Conservation (phyloP, 2,797 vertebrate species). For the Acrossocheilus fasciatus region DNA sequence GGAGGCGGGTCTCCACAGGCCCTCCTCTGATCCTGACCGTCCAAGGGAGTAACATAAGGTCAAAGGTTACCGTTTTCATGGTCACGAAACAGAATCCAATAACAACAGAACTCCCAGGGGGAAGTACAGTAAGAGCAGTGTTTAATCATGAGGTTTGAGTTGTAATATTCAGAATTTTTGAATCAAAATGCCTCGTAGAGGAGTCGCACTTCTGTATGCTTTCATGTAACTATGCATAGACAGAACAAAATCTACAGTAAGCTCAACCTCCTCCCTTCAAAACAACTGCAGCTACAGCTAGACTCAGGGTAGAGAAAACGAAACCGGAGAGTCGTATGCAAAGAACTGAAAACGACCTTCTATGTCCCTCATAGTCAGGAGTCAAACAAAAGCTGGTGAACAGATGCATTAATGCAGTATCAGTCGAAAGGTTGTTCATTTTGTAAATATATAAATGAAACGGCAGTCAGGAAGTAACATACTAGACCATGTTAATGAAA, state of each 20-base stretch:
- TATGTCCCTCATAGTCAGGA: conserved; percentile 83
- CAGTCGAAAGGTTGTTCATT: conserved; percentile 68
- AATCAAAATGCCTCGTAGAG: not conserved
- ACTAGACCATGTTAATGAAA: conserved; percentile 74
- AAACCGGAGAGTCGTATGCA: conserved; percentile 91
- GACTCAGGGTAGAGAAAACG: conserved; percentile 93
- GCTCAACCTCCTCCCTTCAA: conserved; percentile 60
- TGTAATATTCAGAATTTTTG: not conserved
- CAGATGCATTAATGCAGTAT: conserved; percentile 75
- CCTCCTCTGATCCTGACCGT: conserved; percentile 94
- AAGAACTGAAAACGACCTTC: conserved; percentile 89
- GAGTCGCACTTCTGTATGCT: conserved; percentile 20
- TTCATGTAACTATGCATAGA: conserved; percentile 50
- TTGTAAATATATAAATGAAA: conserved; percentile 86
- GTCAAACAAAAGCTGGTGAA: conserved; percentile 76
- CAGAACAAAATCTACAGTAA: conserved; percentile 39
- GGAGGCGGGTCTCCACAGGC: conserved; percentile 85
- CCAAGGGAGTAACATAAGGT: conserved; percentile 84
- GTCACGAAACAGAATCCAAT: not conserved
- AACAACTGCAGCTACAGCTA: conserved; percentile 84
- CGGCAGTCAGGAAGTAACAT: conserved; percentile 89
- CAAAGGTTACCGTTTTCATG: not conserved
- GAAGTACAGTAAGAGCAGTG: not conserved
- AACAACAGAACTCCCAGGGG: conserved; percentile 1
- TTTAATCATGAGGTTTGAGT: not conserved